These are phyloP conservation scores for Pica pica DNA, from an alignment of 2,113 vertebrate genomes.

Conservation along the genomic window DNA sequence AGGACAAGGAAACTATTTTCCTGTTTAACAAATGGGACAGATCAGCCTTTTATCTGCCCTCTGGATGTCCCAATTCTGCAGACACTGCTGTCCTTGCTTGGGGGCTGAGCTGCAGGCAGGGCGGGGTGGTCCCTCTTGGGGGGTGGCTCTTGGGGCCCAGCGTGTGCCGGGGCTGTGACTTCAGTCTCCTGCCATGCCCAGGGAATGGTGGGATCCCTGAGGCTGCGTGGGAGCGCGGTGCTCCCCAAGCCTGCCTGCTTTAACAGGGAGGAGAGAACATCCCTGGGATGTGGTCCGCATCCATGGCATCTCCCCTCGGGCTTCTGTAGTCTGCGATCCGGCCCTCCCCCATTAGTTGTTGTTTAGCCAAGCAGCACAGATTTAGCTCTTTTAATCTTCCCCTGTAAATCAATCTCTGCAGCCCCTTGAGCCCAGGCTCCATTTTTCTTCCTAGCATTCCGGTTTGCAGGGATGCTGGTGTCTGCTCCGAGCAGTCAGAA, in stretches of 20 bases:
- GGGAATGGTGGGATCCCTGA: background rate
- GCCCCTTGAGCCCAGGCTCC: conserved; percentile 42
- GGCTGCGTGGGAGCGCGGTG: fast-evolving
- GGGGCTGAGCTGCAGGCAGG: background rate
- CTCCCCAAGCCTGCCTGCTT: background rate
- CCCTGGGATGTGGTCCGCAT: background rate
- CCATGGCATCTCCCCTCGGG: background rate
- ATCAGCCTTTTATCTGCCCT: background rate
- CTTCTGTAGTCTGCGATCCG: background rate
- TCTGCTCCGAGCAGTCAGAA: background rate
- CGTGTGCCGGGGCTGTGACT: fast-evolving
- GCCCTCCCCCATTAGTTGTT: conserved; percentile 44
- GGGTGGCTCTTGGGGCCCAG: background rate
- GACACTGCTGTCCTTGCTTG: too few species aligned
- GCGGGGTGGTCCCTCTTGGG: background rate
- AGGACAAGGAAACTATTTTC: conserved; percentile 9
- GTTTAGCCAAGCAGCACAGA: conserved; percentile 57
- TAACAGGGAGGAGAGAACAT: background rate
- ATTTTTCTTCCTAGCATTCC: conserved; percentile 38
- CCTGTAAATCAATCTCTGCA: conserved; percentile 53
- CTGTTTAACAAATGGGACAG: background rate
- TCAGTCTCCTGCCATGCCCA: fast-evolving
- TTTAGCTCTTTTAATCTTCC: conserved; percentile 61
- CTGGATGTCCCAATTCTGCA: background rate
- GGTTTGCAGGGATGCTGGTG: background rate